Evolutionary conservation across 2,797 vertebrate genomes (phyloP), one percentile per base, ranked within the genome.

Genomic region (Aeoliscus strigatus): DNA sequence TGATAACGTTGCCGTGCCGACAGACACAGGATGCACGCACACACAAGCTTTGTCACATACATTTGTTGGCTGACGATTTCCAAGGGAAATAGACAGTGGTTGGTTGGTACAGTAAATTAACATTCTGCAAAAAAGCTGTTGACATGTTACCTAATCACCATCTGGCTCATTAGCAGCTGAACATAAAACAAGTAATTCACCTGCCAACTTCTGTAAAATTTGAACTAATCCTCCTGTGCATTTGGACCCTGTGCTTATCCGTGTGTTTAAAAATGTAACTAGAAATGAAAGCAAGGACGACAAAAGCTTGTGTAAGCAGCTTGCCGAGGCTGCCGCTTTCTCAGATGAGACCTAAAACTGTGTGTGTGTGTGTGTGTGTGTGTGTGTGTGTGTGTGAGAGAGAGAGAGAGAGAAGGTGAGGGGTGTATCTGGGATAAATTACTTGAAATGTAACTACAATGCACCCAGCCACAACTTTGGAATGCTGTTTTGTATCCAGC

Each of bases 1-100:
- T 73, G 61, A 71, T 65, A 54, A 72, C 7, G 2, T 37, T 15
- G 46, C 25, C 27, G 60, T 60, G 64, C 38, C 48, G 69, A 41
- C 47, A 73, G 28, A 56, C 46, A 61, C 61, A 77, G 61, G 64
- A 75, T 51, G 32, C 27, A 16, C 48, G 42, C 14, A 27, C 26
- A 45, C 44, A 28, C 38, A 14, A 9, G 27, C 30, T 13, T 43
- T 6, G 32, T 29, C 27, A 34, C 39, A 56, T 27, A 30, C 6
- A 57, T 27, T 29, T 43, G 13, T 16, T 5, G 4, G 14, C 39
- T 34, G 37, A 17, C 29, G 9, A 15, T 38, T 37, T 37, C 3
- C 33, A 32, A 10, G n/a, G 26, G 30, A 42, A 41, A 28, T 15
- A 25, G 23, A 12, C 4, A 31, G 9, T 24, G 5, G n/a, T 4